Evolutionary conservation across 1,140 invertebrate genomes (phyloP), one percentile per base, ranked within the genome.

Genomic region (Dreissena rostriformis): DNA sequence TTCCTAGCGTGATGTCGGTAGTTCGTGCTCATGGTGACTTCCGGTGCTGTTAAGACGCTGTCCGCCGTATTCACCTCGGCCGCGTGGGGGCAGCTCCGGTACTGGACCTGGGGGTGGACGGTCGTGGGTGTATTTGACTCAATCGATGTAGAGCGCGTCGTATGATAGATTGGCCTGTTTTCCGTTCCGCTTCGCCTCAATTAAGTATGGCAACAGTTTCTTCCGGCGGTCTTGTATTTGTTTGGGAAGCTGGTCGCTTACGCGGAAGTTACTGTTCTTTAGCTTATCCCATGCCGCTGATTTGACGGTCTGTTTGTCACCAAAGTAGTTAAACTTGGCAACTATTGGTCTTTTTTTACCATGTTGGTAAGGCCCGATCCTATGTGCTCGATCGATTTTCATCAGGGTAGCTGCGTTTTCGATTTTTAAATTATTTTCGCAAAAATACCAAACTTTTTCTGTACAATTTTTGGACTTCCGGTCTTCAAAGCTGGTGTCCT

Each of bases 161-260:
- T 75, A 75, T 0, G 55, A 22, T 55, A 75, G 24, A n/a, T n/a
- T 22, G 24, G 72, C 72, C 22, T 75, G 15, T 28, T 61, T 57
- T 15, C 55, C 26, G 6, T 75, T 53, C 12, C 22, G 14, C n/a
- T 29, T 75, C 11, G 52, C 70, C 24, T 72, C 10, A 15, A 72
- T 29, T n/a, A 72, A 72, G 28, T 39, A 72, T 24, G 70, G 70
- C 8, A 72, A n/a, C 28, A 72, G 70, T 72, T 72, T 72, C 22
- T 51, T 15, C 10, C 70, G 12, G 22, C 70, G 28, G 4, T 72
- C 70, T 29, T 72, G 11, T 2, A 72, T 72, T 14, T 14, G 17
- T 39, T 29, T 39, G 8, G 70, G 70, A 19, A 39, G 24, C 24
- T 72, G 70, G 17, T 72, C 70, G 5, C 17, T 17, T 19, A 72